Evolutionary conservation across 2,797 vertebrate genomes (phyloP).

Genomic region (Pagetopsis macropterus): DNA sequence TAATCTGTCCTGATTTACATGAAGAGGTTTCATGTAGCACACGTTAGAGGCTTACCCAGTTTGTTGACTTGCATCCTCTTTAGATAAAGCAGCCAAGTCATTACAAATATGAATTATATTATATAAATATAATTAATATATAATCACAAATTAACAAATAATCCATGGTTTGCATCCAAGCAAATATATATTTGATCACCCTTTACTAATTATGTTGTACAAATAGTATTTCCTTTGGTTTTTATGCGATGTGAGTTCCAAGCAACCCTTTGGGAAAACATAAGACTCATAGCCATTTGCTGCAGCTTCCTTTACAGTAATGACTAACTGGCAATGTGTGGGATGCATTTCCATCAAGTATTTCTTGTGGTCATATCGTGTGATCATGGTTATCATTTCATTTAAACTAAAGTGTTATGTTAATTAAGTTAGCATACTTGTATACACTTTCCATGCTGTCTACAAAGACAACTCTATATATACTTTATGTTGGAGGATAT

Average conservation of each 20-base stretch:
- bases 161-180: slow-evolving; percentile 57
- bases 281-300: slow-evolving; percentile 60
- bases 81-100: neutral
- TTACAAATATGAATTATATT: neutral
- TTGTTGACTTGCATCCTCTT: slow-evolving; percentile 1
- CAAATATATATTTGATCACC: slow-evolving; percentile 49
- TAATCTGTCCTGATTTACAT: neutral
- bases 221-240: slow-evolving; percentile 71
- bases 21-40: neutral
- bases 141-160: neutral
- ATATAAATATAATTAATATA: neutral
- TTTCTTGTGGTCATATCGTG: neutral
- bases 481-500: slow-evolving; percentile 1
- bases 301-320: slow-evolving; percentile 41
- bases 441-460: slow-evolving; percentile 7
- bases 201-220: slow-evolving; percentile 60
- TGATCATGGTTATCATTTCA: neutral
- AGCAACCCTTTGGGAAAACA: slow-evolving; percentile 70
- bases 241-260: slow-evolving; percentile 69
- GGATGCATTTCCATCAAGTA: slow-evolving; percentile 68
- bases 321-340: slow-evolving; percentile 41
- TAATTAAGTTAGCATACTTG: neutral
- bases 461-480: slow-evolving; percentile 8
- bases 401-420: no score
- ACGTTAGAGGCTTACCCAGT: neutral